Evolutionary conservation across 2,113 vertebrate genomes (phyloP).

Genomic region (Arvicanthis niloticus): DNA sequence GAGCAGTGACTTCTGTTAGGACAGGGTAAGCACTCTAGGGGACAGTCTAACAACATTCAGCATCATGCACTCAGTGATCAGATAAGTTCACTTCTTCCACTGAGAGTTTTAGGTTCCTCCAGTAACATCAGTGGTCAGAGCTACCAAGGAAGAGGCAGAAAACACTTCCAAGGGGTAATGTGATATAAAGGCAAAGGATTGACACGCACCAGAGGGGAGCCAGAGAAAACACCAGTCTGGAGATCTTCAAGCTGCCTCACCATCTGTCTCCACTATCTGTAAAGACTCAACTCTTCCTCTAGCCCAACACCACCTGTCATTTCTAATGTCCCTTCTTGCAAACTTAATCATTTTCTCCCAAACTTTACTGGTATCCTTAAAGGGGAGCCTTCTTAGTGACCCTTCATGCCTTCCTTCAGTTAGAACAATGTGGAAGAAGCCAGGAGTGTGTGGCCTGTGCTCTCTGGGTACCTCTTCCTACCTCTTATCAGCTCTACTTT

Average conservation of each 20-base stretch:
- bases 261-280: background rate
- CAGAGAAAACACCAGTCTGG: background rate
- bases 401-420: rapidly evolving
- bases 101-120: background rate
- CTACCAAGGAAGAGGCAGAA: background rate
- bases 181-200: background rate
- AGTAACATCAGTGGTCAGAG: background rate
- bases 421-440: background rate
- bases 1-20: background rate
- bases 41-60: too few species aligned
- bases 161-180: too few species aligned
- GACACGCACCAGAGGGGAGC: background rate
- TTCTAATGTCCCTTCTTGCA: background rate
- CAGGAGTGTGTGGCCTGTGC: background rate
- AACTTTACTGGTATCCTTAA: background rate
- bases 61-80: background rate
- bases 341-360: background rate
- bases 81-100: background rate
- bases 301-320: background rate
- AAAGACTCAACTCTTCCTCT: background rate
- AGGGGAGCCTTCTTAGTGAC: background rate
- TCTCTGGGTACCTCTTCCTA: background rate
- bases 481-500: too few species aligned
- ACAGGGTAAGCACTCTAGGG: background rate
- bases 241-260: background rate